A percentile compares a stretch with the other conserved stretches of the same genome.
These are phyloP conservation scores for Apamea crenata DNA, from an alignment of 2,888 invertebrate genomes.

Conservation along the genomic window DNA sequence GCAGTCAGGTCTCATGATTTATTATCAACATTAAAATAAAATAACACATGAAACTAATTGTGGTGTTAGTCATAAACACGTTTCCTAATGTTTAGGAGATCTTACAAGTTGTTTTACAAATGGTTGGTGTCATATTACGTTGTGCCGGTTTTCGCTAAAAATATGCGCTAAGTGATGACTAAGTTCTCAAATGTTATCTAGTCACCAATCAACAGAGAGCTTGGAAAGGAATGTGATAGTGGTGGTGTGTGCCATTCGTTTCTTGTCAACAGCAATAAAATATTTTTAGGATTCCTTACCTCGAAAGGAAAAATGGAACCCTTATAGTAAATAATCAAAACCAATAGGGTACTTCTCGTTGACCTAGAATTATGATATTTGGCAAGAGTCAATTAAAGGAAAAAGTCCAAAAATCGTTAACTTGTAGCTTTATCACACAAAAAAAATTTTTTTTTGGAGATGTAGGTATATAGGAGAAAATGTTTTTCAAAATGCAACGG, in stretches of 20 bases:
- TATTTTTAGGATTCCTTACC: neutral
- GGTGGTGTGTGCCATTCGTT: neutral
- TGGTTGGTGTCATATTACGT: conserved; percentile 38
- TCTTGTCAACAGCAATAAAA: neutral
- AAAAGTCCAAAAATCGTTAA: no score
- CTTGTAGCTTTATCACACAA: no score
- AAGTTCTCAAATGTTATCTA: neutral
- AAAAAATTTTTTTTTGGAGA: no score
- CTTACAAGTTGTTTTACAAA: conserved; percentile 47
- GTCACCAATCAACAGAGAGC: conserved; percentile 2
- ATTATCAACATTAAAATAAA: conserved; percentile 50
- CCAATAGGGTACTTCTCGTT: no score
- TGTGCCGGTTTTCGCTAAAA: conserved; percentile 35
- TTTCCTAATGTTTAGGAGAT: conserved; percentile 37
- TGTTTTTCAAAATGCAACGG: no score
- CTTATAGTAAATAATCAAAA: no score
- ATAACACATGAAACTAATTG: conserved; percentile 45
- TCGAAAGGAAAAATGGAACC: no score
- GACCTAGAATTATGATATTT: no score
- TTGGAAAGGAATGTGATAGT: conserved; percentile 22
- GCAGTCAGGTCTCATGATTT: conserved; percentile 54
- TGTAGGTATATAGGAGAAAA: no score
- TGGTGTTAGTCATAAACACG: conserved; percentile 58
- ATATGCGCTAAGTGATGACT: conserved; percentile 31
- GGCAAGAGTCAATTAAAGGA: no score